phyloP scores from a whole-genome alignment of 2,113 vertebrate species.

The Cygnus atratus region DNA sequence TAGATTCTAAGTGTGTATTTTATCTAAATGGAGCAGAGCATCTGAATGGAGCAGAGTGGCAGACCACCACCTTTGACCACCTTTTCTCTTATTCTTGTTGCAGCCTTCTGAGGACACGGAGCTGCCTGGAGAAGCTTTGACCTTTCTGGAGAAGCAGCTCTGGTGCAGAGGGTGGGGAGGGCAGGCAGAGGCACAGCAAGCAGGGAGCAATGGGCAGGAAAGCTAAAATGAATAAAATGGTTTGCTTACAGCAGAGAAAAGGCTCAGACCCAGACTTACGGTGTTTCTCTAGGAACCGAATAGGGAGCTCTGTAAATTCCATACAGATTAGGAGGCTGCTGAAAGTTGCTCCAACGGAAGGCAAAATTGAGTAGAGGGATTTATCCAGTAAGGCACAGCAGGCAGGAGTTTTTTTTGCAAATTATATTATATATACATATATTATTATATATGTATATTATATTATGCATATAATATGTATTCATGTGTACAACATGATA shows the following conservation, averaged over 20 bases:
- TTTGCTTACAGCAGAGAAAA: not conserved
- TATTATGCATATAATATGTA: not conserved
- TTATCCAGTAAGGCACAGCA: not conserved
- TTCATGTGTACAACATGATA: not conserved
- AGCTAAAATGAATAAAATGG: not conserved
- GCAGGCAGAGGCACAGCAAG: not conserved
- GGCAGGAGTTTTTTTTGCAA: not conserved
- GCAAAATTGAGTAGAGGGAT: not conserved
- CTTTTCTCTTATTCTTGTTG: not conserved
- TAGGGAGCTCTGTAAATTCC: not conserved
- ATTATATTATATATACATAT: not conserved
- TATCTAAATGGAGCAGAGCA: too few species aligned
- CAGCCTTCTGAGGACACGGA: not conserved
- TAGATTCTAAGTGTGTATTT: fast-evolving
- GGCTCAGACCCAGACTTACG: not conserved
- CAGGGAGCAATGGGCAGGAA: not conserved
- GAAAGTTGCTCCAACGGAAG: not conserved
- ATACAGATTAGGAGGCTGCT: not conserved
- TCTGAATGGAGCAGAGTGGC: not conserved
- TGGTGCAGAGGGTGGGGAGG: not conserved
- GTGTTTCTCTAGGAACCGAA: not conserved
- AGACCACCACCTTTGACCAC: not conserved
- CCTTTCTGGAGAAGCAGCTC: not conserved
- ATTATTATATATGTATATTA: not conserved
- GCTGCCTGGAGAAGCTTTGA: not conserved